A percentile compares a stretch with the other conserved stretches of the same genome.
These are phyloP conservation scores for Deroptyus accipitrinus DNA, from an alignment of 2,113 vertebrate genomes.

Conservation along the genomic window DNA sequence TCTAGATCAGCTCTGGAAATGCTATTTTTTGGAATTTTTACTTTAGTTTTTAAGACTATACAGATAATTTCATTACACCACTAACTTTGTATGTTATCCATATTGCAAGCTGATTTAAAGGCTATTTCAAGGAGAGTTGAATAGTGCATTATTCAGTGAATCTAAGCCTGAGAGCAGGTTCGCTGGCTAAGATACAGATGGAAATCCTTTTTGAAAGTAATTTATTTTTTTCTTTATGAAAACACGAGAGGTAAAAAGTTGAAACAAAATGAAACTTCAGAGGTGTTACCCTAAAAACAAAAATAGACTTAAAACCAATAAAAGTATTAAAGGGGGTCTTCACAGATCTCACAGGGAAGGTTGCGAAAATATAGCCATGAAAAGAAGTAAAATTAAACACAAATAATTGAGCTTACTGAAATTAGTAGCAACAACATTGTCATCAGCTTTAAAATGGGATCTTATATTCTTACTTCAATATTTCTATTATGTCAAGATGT, in stretches of 20 bases:
- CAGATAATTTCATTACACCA: not conserved
- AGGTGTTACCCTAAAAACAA: not conserved
- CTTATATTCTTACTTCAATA: not conserved
- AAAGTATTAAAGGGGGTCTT: not conserved
- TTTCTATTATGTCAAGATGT: not conserved
- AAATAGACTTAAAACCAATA: not conserved
- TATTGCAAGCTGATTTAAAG: not conserved
- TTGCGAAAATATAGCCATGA: not conserved
- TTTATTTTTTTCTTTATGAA: not conserved
- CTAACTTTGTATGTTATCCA: not conserved
- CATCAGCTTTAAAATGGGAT: not conserved
- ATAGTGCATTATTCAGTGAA: not conserved
- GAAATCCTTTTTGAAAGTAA: not conserved
- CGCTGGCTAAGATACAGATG: not conserved
- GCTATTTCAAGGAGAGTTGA: not conserved
- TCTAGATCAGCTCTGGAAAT: not conserved
- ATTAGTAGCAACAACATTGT: not conserved
- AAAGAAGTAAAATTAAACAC: not conserved
- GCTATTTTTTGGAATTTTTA: not conserved
- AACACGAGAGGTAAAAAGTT: not conserved
- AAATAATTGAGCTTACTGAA: not conserved
- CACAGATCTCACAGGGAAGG: not conserved
- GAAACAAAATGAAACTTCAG: not conserved
- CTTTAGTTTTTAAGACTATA: not conserved
- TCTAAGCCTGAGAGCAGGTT: rapidly evolving